A percentile compares a stretch with the other conserved stretches of the same genome.
These are phyloP conservation scores for Bungarus multicinctus DNA, from an alignment of 2,113 vertebrate genomes.

Conservation along the genomic window DNA sequence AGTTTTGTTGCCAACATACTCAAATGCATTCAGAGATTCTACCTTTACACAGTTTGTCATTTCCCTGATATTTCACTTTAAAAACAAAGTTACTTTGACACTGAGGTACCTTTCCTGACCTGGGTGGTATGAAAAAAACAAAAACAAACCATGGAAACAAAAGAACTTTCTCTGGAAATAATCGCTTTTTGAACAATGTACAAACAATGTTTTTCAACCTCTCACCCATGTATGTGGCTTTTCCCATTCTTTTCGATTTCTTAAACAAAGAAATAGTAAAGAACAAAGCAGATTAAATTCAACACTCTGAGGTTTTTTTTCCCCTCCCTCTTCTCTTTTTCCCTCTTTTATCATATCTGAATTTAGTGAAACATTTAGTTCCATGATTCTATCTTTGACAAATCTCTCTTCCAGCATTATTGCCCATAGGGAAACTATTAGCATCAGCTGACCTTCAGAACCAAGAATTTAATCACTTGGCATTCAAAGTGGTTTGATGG, in stretches of 20 bases:
- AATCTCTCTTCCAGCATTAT: constrained; percentile 43
- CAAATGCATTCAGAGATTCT: not conserved
- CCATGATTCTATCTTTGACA: constrained; percentile 25
- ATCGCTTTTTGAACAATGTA: not conserved
- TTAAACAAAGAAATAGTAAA: not conserved
- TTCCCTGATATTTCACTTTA: not conserved
- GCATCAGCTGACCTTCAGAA: constrained; percentile 48
- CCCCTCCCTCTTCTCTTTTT: accelerated
- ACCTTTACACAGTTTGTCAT: not conserved
- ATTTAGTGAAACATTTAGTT: constrained; percentile 17
- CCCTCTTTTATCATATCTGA: not conserved
- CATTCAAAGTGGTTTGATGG: constrained; percentile 42
- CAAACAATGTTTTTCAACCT: not conserved
- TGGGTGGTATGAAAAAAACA: not conserved
- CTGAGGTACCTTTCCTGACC: not conserved
- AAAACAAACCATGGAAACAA: not conserved
- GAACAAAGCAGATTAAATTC: not conserved
- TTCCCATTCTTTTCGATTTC: not conserved
- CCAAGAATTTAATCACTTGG: constrained; percentile 38
- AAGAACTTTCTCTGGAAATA: not conserved
- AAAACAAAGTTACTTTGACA: not conserved
- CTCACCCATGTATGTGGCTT: not conserved
- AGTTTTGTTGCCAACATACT: not conserved
- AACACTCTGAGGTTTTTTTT: not conserved
- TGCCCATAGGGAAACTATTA: constrained; percentile 41